Conservation (phyloP, 2,113 vertebrate genomes). For the Echinops telfairi region DNA sequence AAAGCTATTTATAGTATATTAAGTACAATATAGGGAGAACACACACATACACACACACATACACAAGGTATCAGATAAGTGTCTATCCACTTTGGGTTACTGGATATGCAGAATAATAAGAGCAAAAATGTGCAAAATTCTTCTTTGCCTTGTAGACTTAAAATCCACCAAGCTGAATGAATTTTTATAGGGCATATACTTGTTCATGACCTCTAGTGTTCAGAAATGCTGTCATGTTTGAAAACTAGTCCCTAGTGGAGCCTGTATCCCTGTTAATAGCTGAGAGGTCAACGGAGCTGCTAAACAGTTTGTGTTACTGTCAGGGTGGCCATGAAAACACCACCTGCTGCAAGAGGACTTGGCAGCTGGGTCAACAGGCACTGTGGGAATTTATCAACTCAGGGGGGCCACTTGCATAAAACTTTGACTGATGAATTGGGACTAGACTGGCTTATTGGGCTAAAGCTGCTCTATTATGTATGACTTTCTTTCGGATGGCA, state of each 20-base stretch:
- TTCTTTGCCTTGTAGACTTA: constrained; percentile 84
- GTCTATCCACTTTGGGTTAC: constrained; percentile 65
- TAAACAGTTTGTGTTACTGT: constrained; percentile 99
- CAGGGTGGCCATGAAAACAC: constrained; percentile 99
- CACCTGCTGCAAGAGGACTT: constrained; percentile 97
- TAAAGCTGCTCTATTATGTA: constrained; percentile 89
- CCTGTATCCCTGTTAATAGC: constrained; percentile 93
- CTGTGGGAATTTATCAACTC: constrained; percentile 99
- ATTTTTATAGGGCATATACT: constrained; percentile 90
- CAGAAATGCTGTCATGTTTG: constrained; percentile 91
- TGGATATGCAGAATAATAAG: constrained; percentile 80
- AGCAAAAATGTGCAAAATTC: constrained; percentile 85
- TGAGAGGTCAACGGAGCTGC: constrained; percentile 97
- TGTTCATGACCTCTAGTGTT: constrained; percentile 89
- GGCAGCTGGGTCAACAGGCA: constrained; percentile 99
- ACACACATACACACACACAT: constrained; percentile 81
- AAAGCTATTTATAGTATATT: constrained; percentile 64
- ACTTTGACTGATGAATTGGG: constrained; percentile 90
- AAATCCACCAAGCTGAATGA: constrained; percentile 88
- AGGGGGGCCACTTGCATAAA: constrained; percentile 92
- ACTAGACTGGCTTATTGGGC: constrained; percentile 88
- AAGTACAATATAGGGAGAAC: constrained; percentile 78
- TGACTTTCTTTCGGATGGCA: constrained; percentile 87
- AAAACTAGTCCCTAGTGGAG: constrained; percentile 91
- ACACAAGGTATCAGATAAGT: constrained; percentile 71